These are phyloP conservation scores for Steinernema khuongi DNA, from an alignment of 1,140 invertebrate genomes.

Conservation along the genomic window DNA sequence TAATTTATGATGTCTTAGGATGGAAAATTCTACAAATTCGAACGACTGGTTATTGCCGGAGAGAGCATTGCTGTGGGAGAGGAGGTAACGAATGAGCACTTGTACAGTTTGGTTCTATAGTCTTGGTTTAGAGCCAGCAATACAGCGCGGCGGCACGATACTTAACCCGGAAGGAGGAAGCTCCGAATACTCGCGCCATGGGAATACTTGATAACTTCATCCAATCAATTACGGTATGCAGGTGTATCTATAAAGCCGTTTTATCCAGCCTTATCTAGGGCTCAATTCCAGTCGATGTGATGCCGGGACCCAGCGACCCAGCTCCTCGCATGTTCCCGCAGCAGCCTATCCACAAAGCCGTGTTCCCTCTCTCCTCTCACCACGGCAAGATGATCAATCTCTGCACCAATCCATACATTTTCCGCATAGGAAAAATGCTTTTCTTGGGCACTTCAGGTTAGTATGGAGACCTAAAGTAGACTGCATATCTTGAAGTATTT, in stretches of 20 bases:
- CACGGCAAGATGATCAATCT: slow-evolving; percentile 21
- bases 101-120: background rate
- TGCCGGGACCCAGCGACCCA: slow-evolving; percentile 20
- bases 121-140: background rate
- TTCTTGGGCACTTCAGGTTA: slow-evolving; percentile 23
- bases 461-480: background rate
- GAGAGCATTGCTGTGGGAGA: slow-evolving; percentile 14
- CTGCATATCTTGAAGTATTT: background rate
- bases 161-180: background rate
- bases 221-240: background rate
- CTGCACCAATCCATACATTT: slow-evolving; percentile 22
- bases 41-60: slow-evolving; percentile 21
- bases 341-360: slow-evolving; percentile 23
- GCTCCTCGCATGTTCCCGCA: background rate
- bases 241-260: background rate
- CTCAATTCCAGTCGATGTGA: slow-evolving; percentile 21
- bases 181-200: background rate
- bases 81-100: background rate
- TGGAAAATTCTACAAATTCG: slow-evolving; percentile 6
- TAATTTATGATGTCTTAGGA: slow-evolving; percentile 12
- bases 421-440: slow-evolving; percentile 19
- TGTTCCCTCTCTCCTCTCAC: slow-evolving; percentile 9
- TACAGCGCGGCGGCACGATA: background rate
- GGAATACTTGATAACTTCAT: background rate
- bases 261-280: slow-evolving; percentile 3